Evolutionary conservation across 2,888 invertebrate genomes (phyloP).

Genomic region (Muschampia plurimacula): DNA sequence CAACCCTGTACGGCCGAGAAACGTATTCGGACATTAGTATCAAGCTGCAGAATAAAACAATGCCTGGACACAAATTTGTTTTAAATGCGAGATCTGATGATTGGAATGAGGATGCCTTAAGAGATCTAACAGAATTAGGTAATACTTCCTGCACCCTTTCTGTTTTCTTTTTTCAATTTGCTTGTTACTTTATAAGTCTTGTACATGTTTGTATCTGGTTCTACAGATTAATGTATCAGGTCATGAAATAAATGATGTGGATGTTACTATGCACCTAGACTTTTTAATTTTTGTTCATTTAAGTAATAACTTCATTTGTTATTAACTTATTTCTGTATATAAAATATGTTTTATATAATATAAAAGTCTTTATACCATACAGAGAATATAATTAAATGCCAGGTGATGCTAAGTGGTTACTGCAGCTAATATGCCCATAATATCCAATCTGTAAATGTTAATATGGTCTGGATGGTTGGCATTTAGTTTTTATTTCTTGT

Average conservation of each 20-base stretch:
- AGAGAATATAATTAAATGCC: no score
- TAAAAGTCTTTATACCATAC: no score
- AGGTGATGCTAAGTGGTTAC: no score
- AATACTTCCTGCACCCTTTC: constrained; percentile 42
- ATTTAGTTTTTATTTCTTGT: no score
- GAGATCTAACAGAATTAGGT: constrained; percentile 89
- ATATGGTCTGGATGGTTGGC: no score
- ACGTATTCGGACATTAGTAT: constrained; percentile 94
- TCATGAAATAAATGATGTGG: neutral
- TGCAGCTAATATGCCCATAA: no score
- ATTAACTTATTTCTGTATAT: no score
- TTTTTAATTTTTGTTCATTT: neutral
- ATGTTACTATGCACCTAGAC: neutral
- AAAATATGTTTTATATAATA: no score
- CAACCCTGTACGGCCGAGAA: constrained; percentile 92
- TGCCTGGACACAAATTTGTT: constrained; percentile 96
- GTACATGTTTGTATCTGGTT: no score
- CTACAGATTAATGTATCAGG: neutral
- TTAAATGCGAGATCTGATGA: constrained; percentile 94
- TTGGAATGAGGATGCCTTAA: constrained; percentile 92
- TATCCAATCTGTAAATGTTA: no score
- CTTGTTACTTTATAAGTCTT: neutral
- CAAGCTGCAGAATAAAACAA: constrained; percentile 88
- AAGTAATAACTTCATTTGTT: no score
- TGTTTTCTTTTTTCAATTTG: neutral